These are phyloP conservation scores for Zoanthus sociatus DNA, from an alignment of 92 coral and sea anemone genomes.

Conservation along the genomic window DNA sequence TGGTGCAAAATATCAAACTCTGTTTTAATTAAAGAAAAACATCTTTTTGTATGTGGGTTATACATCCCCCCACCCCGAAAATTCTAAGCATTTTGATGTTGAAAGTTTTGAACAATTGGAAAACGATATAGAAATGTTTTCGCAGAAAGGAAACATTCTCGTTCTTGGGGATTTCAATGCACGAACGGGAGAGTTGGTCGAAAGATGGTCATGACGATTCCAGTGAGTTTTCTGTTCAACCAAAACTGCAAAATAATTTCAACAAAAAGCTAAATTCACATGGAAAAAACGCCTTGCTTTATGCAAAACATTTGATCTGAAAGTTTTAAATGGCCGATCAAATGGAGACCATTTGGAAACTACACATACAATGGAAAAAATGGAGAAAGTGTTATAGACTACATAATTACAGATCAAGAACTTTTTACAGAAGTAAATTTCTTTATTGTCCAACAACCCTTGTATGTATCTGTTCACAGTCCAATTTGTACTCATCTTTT, in stretches of 20 bases:
- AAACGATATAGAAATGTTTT: constrained; percentile 18
- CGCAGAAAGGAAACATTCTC: constrained; percentile 19
- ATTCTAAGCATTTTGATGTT: constrained; percentile 21
- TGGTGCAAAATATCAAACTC: constrained; percentile 33
- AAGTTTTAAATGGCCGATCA: constrained; percentile 46
- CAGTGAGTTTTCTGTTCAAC: not conserved
- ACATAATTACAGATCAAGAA: constrained; percentile 34
- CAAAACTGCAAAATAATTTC: not conserved
- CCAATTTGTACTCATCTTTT: constrained; percentile 18
- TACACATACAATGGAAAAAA: constrained; percentile 61
- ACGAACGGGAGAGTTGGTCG: constrained; percentile 16
- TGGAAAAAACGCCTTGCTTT: constrained; percentile 22
- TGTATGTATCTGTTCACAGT: constrained; percentile 33
- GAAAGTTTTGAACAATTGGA: constrained; percentile 30
- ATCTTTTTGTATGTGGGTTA: constrained; percentile 33
- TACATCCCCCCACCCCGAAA: constrained; percentile 47
- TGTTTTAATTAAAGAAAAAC: constrained; percentile 16
- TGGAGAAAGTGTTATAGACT: constrained; percentile 68
- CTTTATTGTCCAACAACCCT: constrained; percentile 37
- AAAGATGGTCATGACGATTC: not conserved
- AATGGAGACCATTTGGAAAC: constrained; percentile 55
- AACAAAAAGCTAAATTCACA: constrained; percentile 18
- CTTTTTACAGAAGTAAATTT: constrained; percentile 9
- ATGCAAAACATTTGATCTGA: constrained; percentile 46
- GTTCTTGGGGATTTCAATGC: constrained; percentile 30